phyloP scores from a whole-genome alignment of 2,888 invertebrate species.

The Tachina lurida region DNA sequence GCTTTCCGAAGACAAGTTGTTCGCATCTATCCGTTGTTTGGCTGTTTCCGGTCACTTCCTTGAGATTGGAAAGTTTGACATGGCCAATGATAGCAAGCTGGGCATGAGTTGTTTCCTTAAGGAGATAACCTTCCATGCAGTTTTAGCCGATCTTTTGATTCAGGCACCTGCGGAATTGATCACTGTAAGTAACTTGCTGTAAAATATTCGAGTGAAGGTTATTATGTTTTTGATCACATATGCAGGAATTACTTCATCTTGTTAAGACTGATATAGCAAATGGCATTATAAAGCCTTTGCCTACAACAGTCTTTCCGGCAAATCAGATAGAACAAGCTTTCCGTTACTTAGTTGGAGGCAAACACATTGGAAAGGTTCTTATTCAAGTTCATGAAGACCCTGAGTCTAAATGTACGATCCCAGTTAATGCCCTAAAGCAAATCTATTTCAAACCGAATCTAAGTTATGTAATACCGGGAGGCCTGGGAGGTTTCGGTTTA shows the following conservation, averaged over 20 bases:
- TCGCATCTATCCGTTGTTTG: conserved; percentile 87
- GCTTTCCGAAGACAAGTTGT: conserved; percentile 94
- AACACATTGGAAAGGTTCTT: conserved; percentile 91
- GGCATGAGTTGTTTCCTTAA: conserved; percentile 88
- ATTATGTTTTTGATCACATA: not conserved
- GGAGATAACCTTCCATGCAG: conserved; percentile 90
- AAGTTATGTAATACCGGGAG: conserved; percentile 88
- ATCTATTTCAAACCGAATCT: conserved; percentile 78
- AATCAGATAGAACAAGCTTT: conserved; percentile 89
- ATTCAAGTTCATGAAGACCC: conserved; percentile 81
- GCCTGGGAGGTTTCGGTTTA: conserved; percentile 95
- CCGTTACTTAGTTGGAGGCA: conserved; percentile 86
- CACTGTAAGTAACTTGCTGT: conserved; percentile 72
- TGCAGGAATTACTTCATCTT: conserved; percentile 83
- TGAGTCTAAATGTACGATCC: conserved; percentile 75
- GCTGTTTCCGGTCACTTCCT: conserved; percentile 87
- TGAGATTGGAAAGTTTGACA: conserved; percentile 94
- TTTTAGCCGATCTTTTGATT: conserved; percentile 89
- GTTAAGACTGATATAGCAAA: conserved; percentile 86
- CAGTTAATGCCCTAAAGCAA: conserved; percentile 78
- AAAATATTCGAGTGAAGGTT: not conserved
- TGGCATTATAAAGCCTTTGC: conserved; percentile 88
- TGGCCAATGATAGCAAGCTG: conserved; percentile 86
- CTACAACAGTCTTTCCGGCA: conserved; percentile 86
- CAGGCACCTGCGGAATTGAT: conserved; percentile 83